These are phyloP conservation scores for Pelmatolapia mariae DNA, from an alignment of 2,113 vertebrate genomes.

Conservation along the genomic window DNA sequence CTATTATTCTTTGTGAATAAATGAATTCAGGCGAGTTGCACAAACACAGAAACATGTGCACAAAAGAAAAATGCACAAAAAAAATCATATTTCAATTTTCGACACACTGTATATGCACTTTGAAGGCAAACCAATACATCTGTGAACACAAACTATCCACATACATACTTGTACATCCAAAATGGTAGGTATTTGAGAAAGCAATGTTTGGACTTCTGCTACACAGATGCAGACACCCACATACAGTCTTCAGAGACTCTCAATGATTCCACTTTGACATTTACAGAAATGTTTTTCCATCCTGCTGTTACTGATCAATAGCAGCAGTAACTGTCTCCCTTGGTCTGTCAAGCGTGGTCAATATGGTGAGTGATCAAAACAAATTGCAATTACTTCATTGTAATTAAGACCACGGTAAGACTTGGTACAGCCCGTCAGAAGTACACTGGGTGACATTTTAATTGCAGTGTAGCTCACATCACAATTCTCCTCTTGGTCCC, in stretches of 20 bases:
- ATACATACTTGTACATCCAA: neutral
- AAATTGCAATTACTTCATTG: neutral
- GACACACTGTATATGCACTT: neutral
- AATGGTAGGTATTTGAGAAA: neutral
- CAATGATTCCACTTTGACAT: constrained; percentile 10
- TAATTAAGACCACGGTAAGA: neutral
- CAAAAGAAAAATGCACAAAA: neutral
- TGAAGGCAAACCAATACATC: neutral
- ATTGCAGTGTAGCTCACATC: neutral
- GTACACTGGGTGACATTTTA: constrained; percentile 1
- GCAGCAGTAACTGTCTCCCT: neutral
- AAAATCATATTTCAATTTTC: neutral
- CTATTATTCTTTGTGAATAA: neutral
- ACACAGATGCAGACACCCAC: neutral
- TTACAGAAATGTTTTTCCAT: constrained; percentile 4
- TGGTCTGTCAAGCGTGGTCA: neutral
- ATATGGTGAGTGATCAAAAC: constrained; percentile 17
- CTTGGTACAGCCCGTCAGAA: neutral
- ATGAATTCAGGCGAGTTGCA: neutral
- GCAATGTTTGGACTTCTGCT: neutral
- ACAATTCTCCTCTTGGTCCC: neutral
- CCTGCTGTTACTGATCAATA: constrained; percentile 19
- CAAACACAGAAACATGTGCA: neutral
- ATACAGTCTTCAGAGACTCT: neutral
- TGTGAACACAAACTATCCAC: neutral